These are phyloP conservation scores for Macaria liturata DNA, from an alignment of 2,888 invertebrate genomes.

Conservation along the genomic window DNA sequence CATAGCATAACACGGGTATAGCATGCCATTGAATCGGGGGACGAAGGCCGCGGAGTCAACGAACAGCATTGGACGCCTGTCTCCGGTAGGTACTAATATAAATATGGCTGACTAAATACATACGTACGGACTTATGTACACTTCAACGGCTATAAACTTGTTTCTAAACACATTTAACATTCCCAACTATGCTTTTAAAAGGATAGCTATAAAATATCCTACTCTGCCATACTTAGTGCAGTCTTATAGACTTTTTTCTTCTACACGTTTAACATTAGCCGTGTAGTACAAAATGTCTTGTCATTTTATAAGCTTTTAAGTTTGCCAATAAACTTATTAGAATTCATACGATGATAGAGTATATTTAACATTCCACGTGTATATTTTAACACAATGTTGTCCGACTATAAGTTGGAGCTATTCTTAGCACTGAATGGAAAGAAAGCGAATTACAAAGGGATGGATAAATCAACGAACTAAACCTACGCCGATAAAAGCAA, in stretches of 20 bases:
- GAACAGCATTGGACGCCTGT: slow-evolving; percentile 74
- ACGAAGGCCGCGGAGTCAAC: slow-evolving; percentile 76
- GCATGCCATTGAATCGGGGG: slow-evolving; percentile 69
- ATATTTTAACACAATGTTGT: slow-evolving; percentile 38
- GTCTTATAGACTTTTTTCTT: no score
- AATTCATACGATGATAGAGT: slow-evolving; percentile 40
- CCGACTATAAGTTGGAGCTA: slow-evolving; percentile 21
- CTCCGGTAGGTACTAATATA: slow-evolving; percentile 58
- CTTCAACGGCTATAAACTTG: slow-evolving; percentile 38
- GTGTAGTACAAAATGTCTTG: no score
- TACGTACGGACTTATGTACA: background rate
- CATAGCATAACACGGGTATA: slow-evolving; percentile 58
- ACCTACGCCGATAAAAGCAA: slow-evolving; percentile 13
- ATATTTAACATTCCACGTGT: slow-evolving; percentile 47
- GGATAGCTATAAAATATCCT: no score
- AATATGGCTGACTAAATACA: slow-evolving; percentile 46
- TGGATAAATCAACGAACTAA: slow-evolving; percentile 11
- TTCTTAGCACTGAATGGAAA: slow-evolving; percentile 12
- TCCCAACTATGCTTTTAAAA: slow-evolving; percentile 1
- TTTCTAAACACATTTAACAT: slow-evolving; percentile 21
- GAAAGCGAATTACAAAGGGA: slow-evolving; percentile 10
- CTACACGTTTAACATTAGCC: no score
- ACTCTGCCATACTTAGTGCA: no score
- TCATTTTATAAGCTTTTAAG: background rate
- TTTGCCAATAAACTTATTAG: slow-evolving; percentile 38